phyloP scores from a whole-genome alignment of 2,888 invertebrate species.

The Diplolepis rosae region DNA sequence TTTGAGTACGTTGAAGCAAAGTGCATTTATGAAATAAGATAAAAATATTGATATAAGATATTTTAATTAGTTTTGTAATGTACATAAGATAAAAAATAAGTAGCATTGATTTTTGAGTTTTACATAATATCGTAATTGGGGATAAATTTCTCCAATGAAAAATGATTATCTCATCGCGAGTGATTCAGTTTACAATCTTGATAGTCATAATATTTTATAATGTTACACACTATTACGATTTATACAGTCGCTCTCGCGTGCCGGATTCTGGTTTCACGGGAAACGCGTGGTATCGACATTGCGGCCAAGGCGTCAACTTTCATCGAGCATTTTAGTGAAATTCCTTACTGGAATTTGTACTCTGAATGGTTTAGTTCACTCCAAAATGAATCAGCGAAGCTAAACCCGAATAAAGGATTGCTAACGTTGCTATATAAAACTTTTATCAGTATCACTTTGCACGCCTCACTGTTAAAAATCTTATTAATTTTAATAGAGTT shows the following conservation, averaged over 20 bases:
- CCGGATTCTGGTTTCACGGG: constrained; percentile 10
- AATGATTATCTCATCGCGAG: not conserved
- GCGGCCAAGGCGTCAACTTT: constrained; percentile 39
- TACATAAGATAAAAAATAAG: too few relatives aligned
- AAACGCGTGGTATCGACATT: constrained; percentile 22
- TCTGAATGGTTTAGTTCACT: not conserved
- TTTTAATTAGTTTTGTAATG: too few relatives aligned
- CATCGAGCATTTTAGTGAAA: constrained; percentile 17
- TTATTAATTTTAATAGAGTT: too few relatives aligned
- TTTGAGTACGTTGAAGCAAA: too few relatives aligned
- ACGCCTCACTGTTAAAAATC: not conserved
- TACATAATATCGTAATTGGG: not conserved
- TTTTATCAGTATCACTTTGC: not conserved
- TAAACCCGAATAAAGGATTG: not conserved
- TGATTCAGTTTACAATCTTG: not conserved
- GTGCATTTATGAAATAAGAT: too few relatives aligned
- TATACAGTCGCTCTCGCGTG: not conserved
- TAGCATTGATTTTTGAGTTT: not conserved
- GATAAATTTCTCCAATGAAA: not conserved
- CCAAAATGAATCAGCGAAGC: not conserved
- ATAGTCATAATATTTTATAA: not conserved
- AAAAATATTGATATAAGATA: too few relatives aligned
- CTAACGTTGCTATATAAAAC: not conserved
- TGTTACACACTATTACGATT: not conserved
- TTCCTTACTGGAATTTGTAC: not conserved